phyloP scores from a whole-genome alignment of 2,888 invertebrate genomes.

The Andrena bucephala region DNA sequence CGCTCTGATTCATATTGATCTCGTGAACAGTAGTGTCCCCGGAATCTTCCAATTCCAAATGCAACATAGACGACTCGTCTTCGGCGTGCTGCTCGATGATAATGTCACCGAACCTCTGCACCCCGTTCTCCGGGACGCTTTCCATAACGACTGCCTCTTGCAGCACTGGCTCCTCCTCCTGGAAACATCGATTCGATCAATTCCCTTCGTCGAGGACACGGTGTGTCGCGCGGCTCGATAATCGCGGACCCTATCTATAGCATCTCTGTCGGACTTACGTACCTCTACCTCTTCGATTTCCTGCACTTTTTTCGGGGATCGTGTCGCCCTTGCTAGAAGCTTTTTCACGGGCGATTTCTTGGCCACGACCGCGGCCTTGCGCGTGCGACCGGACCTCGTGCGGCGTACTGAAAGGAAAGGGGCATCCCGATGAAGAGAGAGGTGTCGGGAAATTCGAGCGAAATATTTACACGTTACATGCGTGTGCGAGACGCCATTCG shows the following conservation, averaged over 20 bases:
- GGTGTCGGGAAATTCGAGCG: conserved; percentile 6
- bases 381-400: conserved; percentile 87
- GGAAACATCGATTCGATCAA: neutral
- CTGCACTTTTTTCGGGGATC: conserved; percentile 74
- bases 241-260: conserved; percentile 1
- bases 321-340: conserved; percentile 75
- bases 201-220: neutral
- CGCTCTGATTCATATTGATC: conserved; percentile 60
- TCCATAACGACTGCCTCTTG: conserved; percentile 70
- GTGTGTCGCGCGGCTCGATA: neutral
- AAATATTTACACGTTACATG: conserved; percentile 58
- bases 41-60: conserved; percentile 76
- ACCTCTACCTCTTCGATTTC: conserved; percentile 79
- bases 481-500: conserved; percentile 72
- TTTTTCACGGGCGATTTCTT: conserved; percentile 81
- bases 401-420: conserved; percentile 84
- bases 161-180: conserved; percentile 72
- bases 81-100: conserved; percentile 72
- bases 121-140: conserved; percentile 77
- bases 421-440: neutral
- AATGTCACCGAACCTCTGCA: conserved; percentile 71
- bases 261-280: conserved; percentile 33
- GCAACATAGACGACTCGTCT: conserved; percentile 70
- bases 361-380: conserved; percentile 76
- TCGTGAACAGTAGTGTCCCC: conserved; percentile 65